Percentiles rank a stretch among this genome's conserved stretches.
Conservation (phyloP, 2,888 invertebrate genomes). For the Villa cingulata region DNA sequence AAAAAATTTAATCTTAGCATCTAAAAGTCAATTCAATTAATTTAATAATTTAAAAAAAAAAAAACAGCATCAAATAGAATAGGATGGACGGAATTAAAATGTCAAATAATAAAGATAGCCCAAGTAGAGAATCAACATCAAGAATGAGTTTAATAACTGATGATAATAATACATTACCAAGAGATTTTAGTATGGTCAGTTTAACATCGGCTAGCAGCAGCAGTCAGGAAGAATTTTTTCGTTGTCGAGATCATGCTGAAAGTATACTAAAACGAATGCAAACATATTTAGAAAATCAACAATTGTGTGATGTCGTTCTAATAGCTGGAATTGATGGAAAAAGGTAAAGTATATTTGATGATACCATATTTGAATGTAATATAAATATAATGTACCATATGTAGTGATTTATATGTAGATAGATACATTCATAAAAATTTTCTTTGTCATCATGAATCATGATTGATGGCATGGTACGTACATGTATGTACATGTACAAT, state of each 20-base stretch:
- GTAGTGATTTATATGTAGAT: no score
- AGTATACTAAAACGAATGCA: constrained; percentile 69
- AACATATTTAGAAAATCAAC: constrained; percentile 63
- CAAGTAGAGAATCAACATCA: constrained; percentile 33
- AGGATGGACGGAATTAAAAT: neutral
- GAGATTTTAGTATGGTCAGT: constrained; percentile 53
- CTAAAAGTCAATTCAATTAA: no score
- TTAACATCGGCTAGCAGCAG: constrained; percentile 49
- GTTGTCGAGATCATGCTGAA: constrained; percentile 67
- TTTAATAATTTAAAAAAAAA: no score
- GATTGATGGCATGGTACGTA: no score
- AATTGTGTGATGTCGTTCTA: constrained; percentile 76
- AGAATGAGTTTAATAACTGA: constrained; percentile 29
- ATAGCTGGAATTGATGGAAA: constrained; percentile 58
- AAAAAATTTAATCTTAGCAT: no score
- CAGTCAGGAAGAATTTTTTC: constrained; percentile 61
- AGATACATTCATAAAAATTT: no score
- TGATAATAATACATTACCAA: constrained; percentile 42
- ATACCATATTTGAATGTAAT: no score
- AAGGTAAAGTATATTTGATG: no score
- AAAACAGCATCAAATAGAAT: no score
- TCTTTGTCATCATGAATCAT: no score
- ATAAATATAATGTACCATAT: no score
- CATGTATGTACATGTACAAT: no score
- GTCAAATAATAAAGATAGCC: constrained; percentile 31